These are phyloP conservation scores for Urechis unicinctus DNA, from an alignment of 2,888 invertebrate species.

Conservation along the genomic window DNA sequence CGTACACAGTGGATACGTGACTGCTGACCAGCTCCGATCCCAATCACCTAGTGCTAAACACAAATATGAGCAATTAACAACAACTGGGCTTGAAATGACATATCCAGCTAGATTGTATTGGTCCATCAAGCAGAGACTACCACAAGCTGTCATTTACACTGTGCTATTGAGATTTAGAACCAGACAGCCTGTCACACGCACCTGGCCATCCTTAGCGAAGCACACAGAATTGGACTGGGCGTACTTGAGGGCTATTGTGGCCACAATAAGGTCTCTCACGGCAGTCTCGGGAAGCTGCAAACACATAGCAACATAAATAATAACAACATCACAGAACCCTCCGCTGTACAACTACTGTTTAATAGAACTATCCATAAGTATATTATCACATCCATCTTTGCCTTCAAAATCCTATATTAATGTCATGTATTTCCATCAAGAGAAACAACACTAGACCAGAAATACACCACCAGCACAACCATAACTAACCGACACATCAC, in stretches of 20 bases:
- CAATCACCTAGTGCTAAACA: constrained; percentile 66
- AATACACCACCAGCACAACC: too few relatives aligned
- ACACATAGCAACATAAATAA: background rate
- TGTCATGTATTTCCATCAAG: too few relatives aligned
- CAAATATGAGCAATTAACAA: background rate
- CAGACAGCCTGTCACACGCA: too few relatives aligned
- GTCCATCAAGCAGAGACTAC: too few relatives aligned
- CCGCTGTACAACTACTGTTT: too few relatives aligned
- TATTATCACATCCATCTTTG: too few relatives aligned
- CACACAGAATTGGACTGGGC: constrained; percentile 99
- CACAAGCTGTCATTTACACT: too few relatives aligned
- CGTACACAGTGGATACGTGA: constrained; percentile 96
- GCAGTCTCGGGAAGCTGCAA: constrained; percentile 66
- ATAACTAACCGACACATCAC: background rate
- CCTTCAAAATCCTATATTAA: too few relatives aligned
- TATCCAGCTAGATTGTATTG: too few relatives aligned
- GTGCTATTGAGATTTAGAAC: too few relatives aligned
- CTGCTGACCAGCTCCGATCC: constrained; percentile 98
- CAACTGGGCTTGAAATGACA: constrained; percentile 3
- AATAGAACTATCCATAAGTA: too few relatives aligned
- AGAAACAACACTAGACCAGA: too few relatives aligned
- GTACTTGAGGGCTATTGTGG: constrained; percentile 92
- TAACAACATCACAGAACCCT: background rate
- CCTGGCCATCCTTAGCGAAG: constrained; percentile 80
- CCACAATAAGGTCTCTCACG: constrained; percentile 84